These are phyloP conservation scores for Vireo altiloquus DNA, from an alignment of 2,113 vertebrate genomes.

Conservation along the genomic window DNA sequence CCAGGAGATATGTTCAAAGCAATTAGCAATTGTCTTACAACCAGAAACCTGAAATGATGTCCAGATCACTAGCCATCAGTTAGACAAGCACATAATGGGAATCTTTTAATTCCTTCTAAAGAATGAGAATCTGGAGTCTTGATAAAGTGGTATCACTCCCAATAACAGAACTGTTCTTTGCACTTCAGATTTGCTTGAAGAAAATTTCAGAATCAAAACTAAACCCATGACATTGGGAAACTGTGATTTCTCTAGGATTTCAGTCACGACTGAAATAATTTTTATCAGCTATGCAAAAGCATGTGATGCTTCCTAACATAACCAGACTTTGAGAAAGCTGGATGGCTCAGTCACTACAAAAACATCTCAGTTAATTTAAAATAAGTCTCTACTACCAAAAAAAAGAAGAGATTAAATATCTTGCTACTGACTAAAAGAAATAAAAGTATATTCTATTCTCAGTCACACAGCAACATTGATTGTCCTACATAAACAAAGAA, in stretches of 20 bases:
- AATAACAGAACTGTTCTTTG: neutral
- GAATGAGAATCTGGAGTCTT: neutral
- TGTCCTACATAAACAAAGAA: neutral
- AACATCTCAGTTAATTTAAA: neutral
- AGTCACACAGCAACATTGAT: neutral
- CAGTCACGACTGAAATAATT: neutral
- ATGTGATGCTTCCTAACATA: neutral
- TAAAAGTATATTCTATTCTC: neutral
- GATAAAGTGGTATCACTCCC: neutral
- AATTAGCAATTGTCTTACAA: neutral
- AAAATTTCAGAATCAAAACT: neutral
- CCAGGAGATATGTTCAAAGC: neutral
- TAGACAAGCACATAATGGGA: neutral
- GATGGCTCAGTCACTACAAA: neutral
- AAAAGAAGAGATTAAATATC: neutral
- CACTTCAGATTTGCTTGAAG: neutral
- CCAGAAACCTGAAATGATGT: neutral
- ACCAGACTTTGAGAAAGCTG: neutral
- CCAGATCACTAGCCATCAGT: neutral
- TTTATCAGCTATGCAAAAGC: neutral
- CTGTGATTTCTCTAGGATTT: neutral
- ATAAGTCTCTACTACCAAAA: neutral
- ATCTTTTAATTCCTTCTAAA: neutral
- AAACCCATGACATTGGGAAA: neutral
- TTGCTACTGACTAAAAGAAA: neutral